Evolutionary conservation across 1,140 invertebrate species (phyloP), one percentile per base, ranked within the genome.

Genomic region (Dendrolimus punctatus): DNA sequence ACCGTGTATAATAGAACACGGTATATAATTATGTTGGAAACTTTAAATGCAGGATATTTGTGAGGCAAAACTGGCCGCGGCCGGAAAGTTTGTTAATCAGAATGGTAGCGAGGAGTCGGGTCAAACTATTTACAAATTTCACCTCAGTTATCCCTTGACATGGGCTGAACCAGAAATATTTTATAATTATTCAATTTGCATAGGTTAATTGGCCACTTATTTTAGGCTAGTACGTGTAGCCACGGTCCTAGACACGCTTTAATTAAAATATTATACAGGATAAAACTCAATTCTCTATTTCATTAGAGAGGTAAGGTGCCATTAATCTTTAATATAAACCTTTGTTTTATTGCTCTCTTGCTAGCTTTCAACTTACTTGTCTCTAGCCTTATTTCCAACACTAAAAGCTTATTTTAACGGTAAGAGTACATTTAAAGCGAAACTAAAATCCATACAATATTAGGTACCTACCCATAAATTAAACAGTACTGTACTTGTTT

Each of bases 41-140:
- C 66, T 73, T 72, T 68, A 67, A 71, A 71, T 69, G 60, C 61
- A 64, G 56, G 59, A 68, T 70, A 69, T 79, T 75, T 74, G 69
- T 73, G 73, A 71, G 75, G 74, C 58, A 68, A 23, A 23, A 71
- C 66, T 55, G 55, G 60, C 49, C 53, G 51, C 58, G 64, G 49
- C 53, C 60, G 54, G 56, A 72, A 80, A 78, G 63, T 78, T 74
- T 69, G 77, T 78, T 76, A 78, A 80, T 80, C 74, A 77, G 64
- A 75, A 73, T 65, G 60, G 64, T 65, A 70, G 69, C 56, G 66
- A 64, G 60, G 9, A 51, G 60, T 23, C 61, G 68, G 64, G 64
- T 71, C 60, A 66, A 72, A 80, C 71, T 74, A 73, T 69, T 80
- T 71, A 46, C 62, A 66, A 65, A 69, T 69, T 58, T 61, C 66